phyloP scores from a whole-genome alignment of 1,140 invertebrate genomes.

The Ladona fulva region DNA sequence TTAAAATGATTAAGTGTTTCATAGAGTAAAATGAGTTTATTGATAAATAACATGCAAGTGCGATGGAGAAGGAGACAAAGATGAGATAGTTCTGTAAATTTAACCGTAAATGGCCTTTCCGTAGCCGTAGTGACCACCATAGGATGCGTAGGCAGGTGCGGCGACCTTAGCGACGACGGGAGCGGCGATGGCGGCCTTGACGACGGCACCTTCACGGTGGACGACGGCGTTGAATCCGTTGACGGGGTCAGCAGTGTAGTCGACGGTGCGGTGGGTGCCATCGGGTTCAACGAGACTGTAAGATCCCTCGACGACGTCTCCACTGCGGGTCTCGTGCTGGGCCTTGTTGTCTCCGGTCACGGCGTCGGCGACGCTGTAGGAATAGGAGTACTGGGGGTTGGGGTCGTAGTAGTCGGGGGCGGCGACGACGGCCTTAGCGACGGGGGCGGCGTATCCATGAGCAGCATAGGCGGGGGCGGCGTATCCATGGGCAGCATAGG shows the following conservation, averaged over 20 bases:
- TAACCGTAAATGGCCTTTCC: background rate
- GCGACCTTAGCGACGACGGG: background rate
- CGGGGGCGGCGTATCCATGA: conserved; percentile 35
- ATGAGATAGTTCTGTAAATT: background rate
- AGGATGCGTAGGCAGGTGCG: conserved; percentile 3
- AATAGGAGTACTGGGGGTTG: conserved; percentile 48
- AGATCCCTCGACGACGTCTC: conserved; percentile 48
- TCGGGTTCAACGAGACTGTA: conserved; percentile 49
- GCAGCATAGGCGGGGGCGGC: conserved; percentile 22
- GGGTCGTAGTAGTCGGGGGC: conserved; percentile 37
- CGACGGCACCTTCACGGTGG: conserved; percentile 32
- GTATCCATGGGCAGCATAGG: too few species aligned
- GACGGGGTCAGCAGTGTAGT: conserved; percentile 46
- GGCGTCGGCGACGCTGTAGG: conserved; percentile 49
- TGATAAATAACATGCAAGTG: too few species aligned
- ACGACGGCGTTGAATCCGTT: conserved; percentile 53
- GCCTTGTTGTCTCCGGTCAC: conserved; percentile 52
- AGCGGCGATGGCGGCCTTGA: conserved; percentile 23
- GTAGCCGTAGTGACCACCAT: background rate
- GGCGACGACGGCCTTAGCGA: conserved; percentile 34
- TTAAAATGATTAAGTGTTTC: too few species aligned
- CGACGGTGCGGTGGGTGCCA: conserved; percentile 44
- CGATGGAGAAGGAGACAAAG: background rate
- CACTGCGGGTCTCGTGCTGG: conserved; percentile 47
- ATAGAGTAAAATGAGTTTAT: too few species aligned